Conservation (phyloP, 2,797 vertebrate genomes). For the Acrocephalus scirpaceus region DNA sequence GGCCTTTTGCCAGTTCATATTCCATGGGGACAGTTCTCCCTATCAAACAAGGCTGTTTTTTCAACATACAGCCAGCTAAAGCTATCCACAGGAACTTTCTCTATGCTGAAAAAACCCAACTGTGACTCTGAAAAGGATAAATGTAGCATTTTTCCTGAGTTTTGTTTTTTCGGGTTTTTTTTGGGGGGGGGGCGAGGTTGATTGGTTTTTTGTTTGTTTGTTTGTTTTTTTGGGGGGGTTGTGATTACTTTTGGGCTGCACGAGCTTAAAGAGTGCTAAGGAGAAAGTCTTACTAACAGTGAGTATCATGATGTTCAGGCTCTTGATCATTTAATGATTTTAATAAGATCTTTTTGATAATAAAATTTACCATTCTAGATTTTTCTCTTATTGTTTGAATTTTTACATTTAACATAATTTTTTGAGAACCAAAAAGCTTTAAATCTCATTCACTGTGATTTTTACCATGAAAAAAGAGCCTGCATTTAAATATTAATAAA, state of each 20-base stretch:
- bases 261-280: background rate
- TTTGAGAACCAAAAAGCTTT: background rate
- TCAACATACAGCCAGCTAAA: background rate
- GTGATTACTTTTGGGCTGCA: background rate
- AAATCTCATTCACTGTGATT: background rate
- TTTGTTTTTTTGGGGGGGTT: too few species aligned
- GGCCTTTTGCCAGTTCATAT: background rate
- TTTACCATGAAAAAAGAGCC: accelerated
- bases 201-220: background rate
- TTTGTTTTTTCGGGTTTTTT: background rate
- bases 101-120: background rate
- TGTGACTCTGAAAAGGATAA: background rate
- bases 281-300: background rate
- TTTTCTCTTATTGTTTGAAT: background rate
- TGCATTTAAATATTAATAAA: background rate
- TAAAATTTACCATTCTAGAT: background rate
- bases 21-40: background rate
- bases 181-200: too few species aligned
- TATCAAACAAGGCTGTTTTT: background rate
- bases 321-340: background rate
- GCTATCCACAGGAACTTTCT: background rate
- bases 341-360: background rate
- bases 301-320: background rate
- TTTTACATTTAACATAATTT: background rate
- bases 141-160: background rate